Percentiles rank a stretch among this genome's conserved stretches.
phyloP scores from a whole-genome alignment of 2,113 vertebrate species.

The Condylura cristata region DNA sequence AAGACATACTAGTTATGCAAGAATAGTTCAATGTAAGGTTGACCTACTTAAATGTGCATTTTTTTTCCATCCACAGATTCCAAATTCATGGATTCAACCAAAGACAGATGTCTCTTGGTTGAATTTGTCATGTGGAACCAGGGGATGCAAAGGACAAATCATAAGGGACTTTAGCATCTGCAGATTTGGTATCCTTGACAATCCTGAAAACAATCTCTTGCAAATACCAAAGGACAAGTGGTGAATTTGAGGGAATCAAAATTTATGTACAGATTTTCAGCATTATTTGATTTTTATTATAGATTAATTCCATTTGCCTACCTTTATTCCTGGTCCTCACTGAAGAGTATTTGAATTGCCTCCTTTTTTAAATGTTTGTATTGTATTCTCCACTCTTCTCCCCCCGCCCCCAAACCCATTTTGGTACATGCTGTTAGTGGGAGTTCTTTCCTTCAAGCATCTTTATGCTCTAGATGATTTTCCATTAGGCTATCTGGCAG shows the following conservation, averaged over 20 bases:
- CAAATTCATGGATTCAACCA: too few species aligned
- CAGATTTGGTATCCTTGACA: too few species aligned
- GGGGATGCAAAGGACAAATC: too few species aligned
- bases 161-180: too few species aligned
- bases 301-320: not conserved
- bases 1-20: not conserved
- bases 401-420: not conserved
- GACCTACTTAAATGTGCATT: too few species aligned
- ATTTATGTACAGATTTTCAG: too few species aligned
- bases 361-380: not conserved
- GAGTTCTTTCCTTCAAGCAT: not conserved
- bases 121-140: too few species aligned
- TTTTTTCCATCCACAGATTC: too few species aligned
- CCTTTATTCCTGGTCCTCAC: not conserved
- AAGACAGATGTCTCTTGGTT: too few species aligned
- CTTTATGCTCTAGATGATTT: not conserved
- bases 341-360: not conserved
- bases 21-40: not conserved
- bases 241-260: not conserved
- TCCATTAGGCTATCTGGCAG: not conserved
- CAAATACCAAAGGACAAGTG: too few species aligned
- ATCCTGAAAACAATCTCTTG: too few species aligned
- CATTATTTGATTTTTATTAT: constrained; percentile 20
- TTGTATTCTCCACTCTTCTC: not conserved
- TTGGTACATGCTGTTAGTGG: not conserved